Percentiles rank a stretch among this genome's conserved stretches.
phyloP scores from a whole-genome alignment of 2,888 invertebrate species.

The Crioceris asparagi region DNA sequence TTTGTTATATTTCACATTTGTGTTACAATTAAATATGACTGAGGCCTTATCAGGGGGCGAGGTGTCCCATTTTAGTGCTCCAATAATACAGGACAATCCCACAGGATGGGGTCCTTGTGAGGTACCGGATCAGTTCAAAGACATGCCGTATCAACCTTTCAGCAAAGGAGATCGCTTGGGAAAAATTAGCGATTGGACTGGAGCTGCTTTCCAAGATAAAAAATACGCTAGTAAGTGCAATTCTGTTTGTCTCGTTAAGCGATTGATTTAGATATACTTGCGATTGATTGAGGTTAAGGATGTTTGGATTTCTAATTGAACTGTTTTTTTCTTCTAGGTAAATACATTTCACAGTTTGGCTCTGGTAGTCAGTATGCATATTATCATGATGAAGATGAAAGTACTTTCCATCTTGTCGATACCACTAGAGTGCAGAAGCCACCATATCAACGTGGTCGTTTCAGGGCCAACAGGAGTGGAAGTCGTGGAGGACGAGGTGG shows the following conservation, averaged over 20 bases:
- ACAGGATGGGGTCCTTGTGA: slow-evolving; percentile 96
- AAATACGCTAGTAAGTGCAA: slow-evolving; percentile 82
- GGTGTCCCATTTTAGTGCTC: slow-evolving; percentile 57
- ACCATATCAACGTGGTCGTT: slow-evolving; percentile 85
- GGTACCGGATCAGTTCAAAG: slow-evolving; percentile 85
- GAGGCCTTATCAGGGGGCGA: slow-evolving; percentile 40
- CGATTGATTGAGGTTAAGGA: too few species aligned
- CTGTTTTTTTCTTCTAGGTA: slow-evolving; percentile 47
- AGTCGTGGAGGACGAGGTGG: slow-evolving; percentile 61
- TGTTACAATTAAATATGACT: too few species aligned
- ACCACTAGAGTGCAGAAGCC: slow-evolving; percentile 83
- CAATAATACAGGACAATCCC: slow-evolving; percentile 72
- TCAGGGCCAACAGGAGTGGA: slow-evolving; percentile 69
- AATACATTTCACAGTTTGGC: slow-evolving; percentile 86
- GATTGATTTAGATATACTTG: too few species aligned
- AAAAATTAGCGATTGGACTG: slow-evolving; percentile 99
- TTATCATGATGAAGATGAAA: slow-evolving; percentile 98
- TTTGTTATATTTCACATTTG: too few species aligned
- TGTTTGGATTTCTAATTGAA: too few species aligned
- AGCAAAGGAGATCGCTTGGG: slow-evolving; percentile 97
- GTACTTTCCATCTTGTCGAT: slow-evolving; percentile 96
- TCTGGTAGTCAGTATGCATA: slow-evolving; percentile 96
- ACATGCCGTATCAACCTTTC: slow-evolving; percentile 98
- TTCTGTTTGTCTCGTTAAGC: too few species aligned
- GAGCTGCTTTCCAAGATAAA: slow-evolving; percentile 83